Evolutionary conservation across 2,888 invertebrate species (phyloP), one percentile per base, ranked within the genome.

Genomic region (Meteorus colon): DNA sequence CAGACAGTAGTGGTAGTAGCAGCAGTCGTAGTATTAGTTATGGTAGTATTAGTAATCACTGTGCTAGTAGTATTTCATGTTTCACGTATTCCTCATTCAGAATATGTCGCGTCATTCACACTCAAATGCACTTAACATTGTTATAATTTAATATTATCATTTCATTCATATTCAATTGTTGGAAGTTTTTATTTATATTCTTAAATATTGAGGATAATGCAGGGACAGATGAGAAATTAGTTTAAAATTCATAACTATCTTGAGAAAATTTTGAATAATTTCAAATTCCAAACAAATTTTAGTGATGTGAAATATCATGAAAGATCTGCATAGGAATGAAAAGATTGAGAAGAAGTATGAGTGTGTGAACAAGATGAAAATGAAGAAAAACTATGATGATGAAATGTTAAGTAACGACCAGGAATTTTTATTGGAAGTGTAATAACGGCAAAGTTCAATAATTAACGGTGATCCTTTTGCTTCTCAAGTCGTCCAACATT

Each of bases 371-470:
- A 41, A 19, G 41, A 41, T 14, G 41, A 68, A 67, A 74, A 59
- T 45, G 41, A 14, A 24, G 24, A 45, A 48, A 34, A 55, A 31
- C 45, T 31, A 75, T 73, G 59, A 45, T 27, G 29, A 59, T n/a
- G 62, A 75, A 51, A 45, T 31, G 62, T 34, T n/a, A 51, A 51
- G 51, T 45, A 59, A 41, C 59, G 34, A 8, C 59, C 27, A 69
- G 66, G 71, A 70, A 71, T 70, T 71, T 55, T 59, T 66, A 65
- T 55, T 65, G 29, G 76, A 59, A 73, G 77, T 73, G 79, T 80
- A 78, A 77, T 78, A 78, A 78, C 78, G 76, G 80, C 78, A 79
- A 83, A 83, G 82, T 84, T 80, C 80, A 79, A 83, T 84, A 83
- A 85, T 85, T 82, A 83, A 81, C 78, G 80, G 75, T 76, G 78